Evolutionary conservation across 2,888 invertebrate genomes (phyloP).

Genomic region (Cataglyphis cursor): DNA sequence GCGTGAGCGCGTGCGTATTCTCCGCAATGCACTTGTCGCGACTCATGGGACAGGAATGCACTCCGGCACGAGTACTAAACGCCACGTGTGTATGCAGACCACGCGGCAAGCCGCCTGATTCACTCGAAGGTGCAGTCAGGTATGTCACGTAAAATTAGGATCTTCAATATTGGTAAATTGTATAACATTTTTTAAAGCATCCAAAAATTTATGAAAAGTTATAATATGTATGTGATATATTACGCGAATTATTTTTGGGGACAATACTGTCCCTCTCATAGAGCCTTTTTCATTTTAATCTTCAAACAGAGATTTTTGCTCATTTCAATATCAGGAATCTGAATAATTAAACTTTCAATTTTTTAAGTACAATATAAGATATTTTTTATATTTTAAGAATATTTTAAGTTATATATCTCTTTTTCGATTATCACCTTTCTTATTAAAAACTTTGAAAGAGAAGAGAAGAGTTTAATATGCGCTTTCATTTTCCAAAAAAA

Average conservation of each 20-base stretch:
- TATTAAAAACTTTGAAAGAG: not conserved
- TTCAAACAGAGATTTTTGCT: not conserved
- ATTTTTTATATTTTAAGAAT: not conserved
- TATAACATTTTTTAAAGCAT: not conserved
- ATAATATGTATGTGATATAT: not conserved
- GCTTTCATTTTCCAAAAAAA: not conserved
- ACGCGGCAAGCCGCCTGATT: constrained; percentile 61
- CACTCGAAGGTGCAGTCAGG: constrained; percentile 74
- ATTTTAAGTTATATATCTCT: not conserved
- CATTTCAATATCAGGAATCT: not conserved
- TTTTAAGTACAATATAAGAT: not conserved
- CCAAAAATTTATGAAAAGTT: not conserved
- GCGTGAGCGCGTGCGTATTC: constrained; percentile 78
- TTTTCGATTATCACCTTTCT: not conserved
- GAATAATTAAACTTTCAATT: not conserved
- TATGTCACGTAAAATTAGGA: constrained; percentile 9
- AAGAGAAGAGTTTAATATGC: not conserved
- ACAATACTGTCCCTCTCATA: not conserved
- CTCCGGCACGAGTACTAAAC: constrained; percentile 78
- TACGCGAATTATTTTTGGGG: not conserved
- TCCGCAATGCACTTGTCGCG: constrained; percentile 80
- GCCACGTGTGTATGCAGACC: constrained; percentile 82
- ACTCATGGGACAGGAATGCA: constrained; percentile 81
- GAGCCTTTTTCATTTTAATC: not conserved
- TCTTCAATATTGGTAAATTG: not conserved